These are phyloP conservation scores for Morus bassanus DNA, from an alignment of 2,797 vertebrate genomes.

Conservation along the genomic window DNA sequence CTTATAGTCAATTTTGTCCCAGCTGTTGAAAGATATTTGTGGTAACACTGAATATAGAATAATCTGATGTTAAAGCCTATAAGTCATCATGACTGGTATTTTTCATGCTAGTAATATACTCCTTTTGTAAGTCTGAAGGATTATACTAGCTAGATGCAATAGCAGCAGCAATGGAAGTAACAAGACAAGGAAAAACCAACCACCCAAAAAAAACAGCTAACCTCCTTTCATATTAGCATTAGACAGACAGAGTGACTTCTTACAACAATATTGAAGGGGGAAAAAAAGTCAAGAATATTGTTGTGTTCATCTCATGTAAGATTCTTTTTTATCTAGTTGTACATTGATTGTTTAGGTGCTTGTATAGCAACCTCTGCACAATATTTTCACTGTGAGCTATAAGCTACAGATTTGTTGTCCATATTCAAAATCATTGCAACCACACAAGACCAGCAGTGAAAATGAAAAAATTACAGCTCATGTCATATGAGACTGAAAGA, in stretches of 20 bases:
- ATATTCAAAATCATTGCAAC: neutral
- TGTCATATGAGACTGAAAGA: neutral
- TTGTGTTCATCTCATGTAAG: neutral
- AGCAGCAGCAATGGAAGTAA: neutral
- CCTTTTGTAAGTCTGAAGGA: neutral
- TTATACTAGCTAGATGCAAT: neutral
- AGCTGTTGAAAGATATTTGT: neutral
- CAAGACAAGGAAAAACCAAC: neutral
- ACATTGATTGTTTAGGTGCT: neutral
- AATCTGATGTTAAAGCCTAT: neutral
- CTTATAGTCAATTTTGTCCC: neutral
- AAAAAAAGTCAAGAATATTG: neutral
- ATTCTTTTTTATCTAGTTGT: neutral
- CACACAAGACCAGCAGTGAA: neutral
- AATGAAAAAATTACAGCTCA: neutral
- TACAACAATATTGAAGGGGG: neutral
- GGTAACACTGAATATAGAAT: neutral
- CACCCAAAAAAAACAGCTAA: rapidly evolving
- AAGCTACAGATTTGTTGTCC: neutral
- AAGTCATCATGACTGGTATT: neutral
- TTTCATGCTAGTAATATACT: neutral
- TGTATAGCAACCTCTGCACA: neutral
- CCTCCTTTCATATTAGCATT: neutral
- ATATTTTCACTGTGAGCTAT: neutral
- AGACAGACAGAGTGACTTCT: neutral